Base-by-base conservation (phyloP, 2,888 invertebrate species). In the Archips crataeganus region DNA sequence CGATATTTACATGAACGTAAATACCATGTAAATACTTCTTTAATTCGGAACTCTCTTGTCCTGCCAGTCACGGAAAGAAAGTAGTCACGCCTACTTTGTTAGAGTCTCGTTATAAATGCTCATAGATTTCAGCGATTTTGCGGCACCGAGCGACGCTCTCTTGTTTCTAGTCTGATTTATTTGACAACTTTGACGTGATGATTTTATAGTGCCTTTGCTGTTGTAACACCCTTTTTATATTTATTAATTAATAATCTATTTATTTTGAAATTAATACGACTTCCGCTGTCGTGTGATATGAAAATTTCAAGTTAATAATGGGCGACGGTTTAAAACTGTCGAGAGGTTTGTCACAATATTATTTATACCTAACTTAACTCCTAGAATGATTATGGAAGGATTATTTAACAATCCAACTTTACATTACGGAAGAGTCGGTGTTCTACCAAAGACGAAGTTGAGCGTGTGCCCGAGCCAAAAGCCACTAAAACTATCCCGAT, bases 161-260 rank as follows among this genome's bases (percentile, higher is more conserved):
- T 90, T 92, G 89, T 92, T 92, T 82, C 78, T 78, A 78, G 79
- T 79, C 80, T 83, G 81, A 79, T 87, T 85, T 84, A 89, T 91
- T 89, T 92, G 92, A 90, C 93, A 91, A 85, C 82, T 85, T 91
- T 92, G 90, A 93, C 92, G 92, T 90, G 87, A 93, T 93, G 92
- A 88, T 91, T 92, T 94, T 92, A 85, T 91, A 90, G 89, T 89
- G 88, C 79, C 87, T 91, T 92, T 91, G 86, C 84, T 85, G 86
- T 79, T 86, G 80, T 76, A 84, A 80, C 78, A 84, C 82, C 84
- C 85, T 88, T 91, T 92, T 91, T 90, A 88, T 89, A 90, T 88
- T 90, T 84, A 86, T 82, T 85, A 86, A 81, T 84, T 82, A 85
- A 81, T 82, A 79, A 81, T 85, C 83, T 83, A 81, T 85, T 87